Evolutionary conservation across 2,888 invertebrate species (phyloP).

Genomic region (Diarsia dahlii): DNA sequence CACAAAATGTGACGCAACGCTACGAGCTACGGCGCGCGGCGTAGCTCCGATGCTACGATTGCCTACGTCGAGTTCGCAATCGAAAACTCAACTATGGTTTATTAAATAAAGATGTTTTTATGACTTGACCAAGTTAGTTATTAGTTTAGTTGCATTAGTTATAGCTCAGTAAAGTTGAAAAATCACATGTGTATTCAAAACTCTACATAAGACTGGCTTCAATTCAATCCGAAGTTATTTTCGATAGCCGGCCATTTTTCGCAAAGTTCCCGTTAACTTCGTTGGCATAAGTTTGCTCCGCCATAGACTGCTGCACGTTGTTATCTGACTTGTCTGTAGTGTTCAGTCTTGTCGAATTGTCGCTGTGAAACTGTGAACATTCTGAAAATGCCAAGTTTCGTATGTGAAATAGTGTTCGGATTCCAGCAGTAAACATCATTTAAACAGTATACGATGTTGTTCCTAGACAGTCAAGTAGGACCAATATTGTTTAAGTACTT

Average conservation of each 20-base stretch:
- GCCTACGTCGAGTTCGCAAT: neutral
- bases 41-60: constrained; percentile 25
- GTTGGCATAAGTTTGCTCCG: constrained; percentile 23
- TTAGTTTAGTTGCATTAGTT: too few relatives aligned
- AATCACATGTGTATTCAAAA: neutral
- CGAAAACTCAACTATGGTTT: neutral
- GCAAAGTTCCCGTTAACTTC: constrained; percentile 16
- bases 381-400: constrained; percentile 45
- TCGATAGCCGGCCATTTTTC: constrained; percentile 18
- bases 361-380: constrained; percentile 41
- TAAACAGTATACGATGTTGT: neutral
- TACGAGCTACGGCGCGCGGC: constrained; percentile 16
- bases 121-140: neutral
- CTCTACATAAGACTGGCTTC: neutral
- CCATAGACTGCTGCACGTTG: constrained; percentile 44
- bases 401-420: constrained; percentile 19
- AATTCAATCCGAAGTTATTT: constrained; percentile 21
- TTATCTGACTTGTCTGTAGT: constrained; percentile 43
- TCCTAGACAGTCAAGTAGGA: neutral
- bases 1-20: neutral
- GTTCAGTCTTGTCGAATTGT: constrained; percentile 6
- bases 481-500: neutral
- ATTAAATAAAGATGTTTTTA: neutral
- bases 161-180: neutral
- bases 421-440: neutral